Percentiles rank a stretch among this genome's conserved stretches.
Conservation (phyloP, 2,113 vertebrate species). For the Phodopus roborovskii region DNA sequence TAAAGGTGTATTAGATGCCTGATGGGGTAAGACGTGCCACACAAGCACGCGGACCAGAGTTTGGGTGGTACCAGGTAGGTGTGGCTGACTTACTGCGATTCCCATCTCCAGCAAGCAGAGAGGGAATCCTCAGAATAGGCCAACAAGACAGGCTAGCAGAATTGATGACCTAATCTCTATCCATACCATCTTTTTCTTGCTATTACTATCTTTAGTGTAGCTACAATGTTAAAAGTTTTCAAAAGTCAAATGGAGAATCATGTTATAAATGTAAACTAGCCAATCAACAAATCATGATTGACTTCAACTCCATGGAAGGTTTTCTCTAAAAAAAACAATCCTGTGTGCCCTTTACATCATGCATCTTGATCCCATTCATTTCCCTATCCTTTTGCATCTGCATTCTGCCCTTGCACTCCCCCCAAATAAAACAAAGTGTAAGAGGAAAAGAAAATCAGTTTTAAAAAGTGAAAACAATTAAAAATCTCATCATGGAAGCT, state of each 20-base stretch:
- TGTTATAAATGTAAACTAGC: constrained; percentile 24
- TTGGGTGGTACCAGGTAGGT: background rate
- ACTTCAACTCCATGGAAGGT: background rate
- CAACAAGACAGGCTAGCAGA: background rate
- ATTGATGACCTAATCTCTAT: background rate
- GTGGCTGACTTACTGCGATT: background rate
- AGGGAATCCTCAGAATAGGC: background rate
- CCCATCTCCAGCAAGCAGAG: too few species aligned
- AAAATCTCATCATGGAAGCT: too few species aligned
- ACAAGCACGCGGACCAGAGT: background rate
- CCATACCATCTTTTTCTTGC: background rate
- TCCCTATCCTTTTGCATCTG: too few species aligned
- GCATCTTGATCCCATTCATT: too few species aligned
- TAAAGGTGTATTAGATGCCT: background rate
- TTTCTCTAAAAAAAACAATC: too few species aligned
- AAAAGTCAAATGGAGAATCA: background rate
- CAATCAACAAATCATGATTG: background rate
- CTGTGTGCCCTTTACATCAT: too few species aligned
- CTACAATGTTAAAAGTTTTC: background rate
- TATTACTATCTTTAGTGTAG: background rate
- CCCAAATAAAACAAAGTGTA: too few species aligned
- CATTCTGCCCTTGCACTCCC: too few species aligned
- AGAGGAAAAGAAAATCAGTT: too few species aligned
- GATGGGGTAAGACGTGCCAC: background rate
- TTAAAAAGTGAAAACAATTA: too few species aligned